phyloP scores from a whole-genome alignment of 2,113 vertebrate genomes.

The Corvus moneduloides region DNA sequence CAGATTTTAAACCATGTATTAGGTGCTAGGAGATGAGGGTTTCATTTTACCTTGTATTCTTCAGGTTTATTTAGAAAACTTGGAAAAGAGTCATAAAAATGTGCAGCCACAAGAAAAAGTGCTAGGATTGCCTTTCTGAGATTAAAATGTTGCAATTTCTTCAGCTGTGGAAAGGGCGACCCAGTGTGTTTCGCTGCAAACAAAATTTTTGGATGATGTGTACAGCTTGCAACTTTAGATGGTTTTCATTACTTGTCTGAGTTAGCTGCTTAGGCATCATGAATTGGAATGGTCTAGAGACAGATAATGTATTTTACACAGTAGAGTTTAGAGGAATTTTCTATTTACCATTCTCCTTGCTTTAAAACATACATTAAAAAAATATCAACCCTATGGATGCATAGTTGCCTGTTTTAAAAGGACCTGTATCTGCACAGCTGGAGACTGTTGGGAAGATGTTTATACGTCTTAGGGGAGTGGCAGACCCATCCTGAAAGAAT shows the following conservation, averaged over 20 bases:
- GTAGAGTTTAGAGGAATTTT: not conserved
- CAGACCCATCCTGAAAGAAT: not conserved
- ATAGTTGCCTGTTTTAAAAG: not conserved
- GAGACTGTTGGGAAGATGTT: not conserved
- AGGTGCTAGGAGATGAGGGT: not conserved
- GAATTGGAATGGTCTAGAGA: not conserved
- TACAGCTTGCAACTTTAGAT: not conserved
- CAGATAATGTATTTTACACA: not conserved
- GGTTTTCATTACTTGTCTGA: not conserved
- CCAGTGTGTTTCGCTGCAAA: not conserved
- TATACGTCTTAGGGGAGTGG: not conserved
- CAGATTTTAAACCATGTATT: not conserved
- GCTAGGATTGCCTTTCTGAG: not conserved
- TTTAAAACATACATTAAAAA: not conserved
- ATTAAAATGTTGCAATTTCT: not conserved
- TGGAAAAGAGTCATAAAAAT: not conserved
- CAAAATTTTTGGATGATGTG: not conserved
- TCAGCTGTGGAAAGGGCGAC: not conserved
- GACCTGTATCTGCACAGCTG: not conserved
- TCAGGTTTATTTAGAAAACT: not conserved
- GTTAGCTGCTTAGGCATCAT: not conserved
- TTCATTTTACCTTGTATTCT: not conserved
- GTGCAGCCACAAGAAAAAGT: not conserved
- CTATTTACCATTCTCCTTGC: not conserved
- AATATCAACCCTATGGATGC: too few relatives aligned